Evolutionary conservation across 2,797 vertebrate species (phyloP).

Genomic region (Pantherophis alleghaniensis): DNA sequence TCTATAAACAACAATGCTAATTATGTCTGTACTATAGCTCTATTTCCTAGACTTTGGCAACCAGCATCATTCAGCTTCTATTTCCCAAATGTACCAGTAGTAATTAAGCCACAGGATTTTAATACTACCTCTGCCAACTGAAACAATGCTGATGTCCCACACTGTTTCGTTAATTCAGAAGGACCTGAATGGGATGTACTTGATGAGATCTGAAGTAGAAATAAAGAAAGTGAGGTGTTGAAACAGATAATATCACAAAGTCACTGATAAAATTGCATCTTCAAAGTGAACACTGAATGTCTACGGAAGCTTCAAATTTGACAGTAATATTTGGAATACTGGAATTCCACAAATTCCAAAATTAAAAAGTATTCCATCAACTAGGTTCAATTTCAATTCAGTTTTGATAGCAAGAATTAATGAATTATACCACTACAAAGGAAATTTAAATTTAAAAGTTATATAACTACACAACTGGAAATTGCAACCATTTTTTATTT

Average conservation of each 20-base stretch:
- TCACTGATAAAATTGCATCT: conserved; percentile 5
- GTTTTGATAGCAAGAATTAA: background rate
- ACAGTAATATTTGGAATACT: background rate
- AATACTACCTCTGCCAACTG: conserved; percentile 80
- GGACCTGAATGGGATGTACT: conserved; percentile 73
- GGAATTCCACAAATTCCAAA: background rate
- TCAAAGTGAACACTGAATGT: background rate
- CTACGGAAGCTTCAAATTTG: background rate
- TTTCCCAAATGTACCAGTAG: conserved; percentile 25
- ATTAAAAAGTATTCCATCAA: background rate
- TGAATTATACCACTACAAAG: background rate
- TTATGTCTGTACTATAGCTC: conserved; percentile 33
- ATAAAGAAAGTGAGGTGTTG: conserved; percentile 27
- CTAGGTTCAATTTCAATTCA: background rate
- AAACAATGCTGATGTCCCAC: conserved; percentile 78
- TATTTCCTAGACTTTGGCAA: conserved; percentile 10
- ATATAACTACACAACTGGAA: background rate
- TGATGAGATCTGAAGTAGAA: conserved; percentile 76
- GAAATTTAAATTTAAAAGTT: background rate
- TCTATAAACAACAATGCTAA: conserved; percentile 51
- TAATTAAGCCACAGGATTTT: conserved; percentile 56
- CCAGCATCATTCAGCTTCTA: conserved; percentile 42
- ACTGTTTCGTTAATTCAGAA: conserved; percentile 76
- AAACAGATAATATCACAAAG: conserved; percentile 20
- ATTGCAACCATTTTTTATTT: background rate